These are phyloP conservation scores for Catalaphyllia jardinei DNA, from an alignment of 64 coral and sea anemone genomes.

Conservation along the genomic window DNA sequence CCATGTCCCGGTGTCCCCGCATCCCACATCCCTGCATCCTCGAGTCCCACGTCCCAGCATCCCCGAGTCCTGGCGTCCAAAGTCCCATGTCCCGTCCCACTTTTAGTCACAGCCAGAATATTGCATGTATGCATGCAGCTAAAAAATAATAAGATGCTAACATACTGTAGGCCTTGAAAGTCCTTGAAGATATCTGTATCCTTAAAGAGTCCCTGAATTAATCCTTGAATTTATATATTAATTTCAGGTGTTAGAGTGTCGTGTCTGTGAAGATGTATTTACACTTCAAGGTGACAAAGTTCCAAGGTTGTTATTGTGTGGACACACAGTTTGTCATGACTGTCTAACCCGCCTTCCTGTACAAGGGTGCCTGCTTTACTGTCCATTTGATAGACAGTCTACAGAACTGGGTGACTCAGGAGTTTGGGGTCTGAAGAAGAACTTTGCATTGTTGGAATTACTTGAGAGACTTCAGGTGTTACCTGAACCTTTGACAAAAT, in stretches of 20 bases:
- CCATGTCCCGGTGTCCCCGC: too few relatives aligned
- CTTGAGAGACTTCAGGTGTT: conserved; percentile 80
- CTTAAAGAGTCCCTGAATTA: too few relatives aligned
- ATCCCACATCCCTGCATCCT: too few relatives aligned
- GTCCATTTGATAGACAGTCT: conserved; percentile 96
- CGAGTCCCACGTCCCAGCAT: too few relatives aligned
- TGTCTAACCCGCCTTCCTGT: conserved; percentile 84
- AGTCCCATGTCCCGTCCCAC: too few relatives aligned
- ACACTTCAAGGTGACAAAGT: conserved; percentile 98
- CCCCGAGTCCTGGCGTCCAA: too few relatives aligned
- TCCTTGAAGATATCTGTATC: too few relatives aligned
- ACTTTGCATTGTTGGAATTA: conserved; percentile 91
- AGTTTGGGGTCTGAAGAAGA: conserved; percentile 96
- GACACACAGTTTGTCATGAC: conserved; percentile 96
- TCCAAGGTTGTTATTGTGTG: conserved; percentile 90
- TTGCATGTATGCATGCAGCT: too few relatives aligned
- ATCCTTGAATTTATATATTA: neutral
- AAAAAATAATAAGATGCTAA: too few relatives aligned
- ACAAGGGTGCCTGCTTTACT: conserved; percentile 67
- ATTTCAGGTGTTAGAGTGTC: conserved; percentile 92
- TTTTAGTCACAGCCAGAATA: too few relatives aligned
- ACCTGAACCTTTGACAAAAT: conserved; percentile 49
- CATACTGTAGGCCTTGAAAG: too few relatives aligned
- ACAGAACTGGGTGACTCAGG: conserved; percentile 91
- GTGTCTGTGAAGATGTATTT: conserved; percentile 98